Evolutionary conservation across 2,113 vertebrate species (phyloP).

Genomic region (Silurus glanis): DNA sequence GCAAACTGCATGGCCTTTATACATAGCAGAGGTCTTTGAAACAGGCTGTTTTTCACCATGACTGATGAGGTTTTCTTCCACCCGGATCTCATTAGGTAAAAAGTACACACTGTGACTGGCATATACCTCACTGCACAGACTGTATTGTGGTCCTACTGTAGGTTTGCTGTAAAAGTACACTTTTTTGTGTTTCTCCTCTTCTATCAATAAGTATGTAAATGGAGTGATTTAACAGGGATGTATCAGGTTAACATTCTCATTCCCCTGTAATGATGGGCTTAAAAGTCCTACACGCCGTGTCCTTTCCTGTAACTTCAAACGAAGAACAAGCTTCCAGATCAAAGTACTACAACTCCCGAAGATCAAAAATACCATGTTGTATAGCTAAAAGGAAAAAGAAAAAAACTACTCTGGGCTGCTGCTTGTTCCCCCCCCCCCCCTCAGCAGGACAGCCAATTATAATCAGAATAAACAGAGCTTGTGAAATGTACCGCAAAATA

Average conservation of each 20-base stretch:
- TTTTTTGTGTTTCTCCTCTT: background rate
- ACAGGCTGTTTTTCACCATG: background rate
- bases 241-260: slow-evolving; percentile 63
- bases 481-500: slow-evolving; percentile 19
- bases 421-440: background rate
- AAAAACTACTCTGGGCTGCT: background rate
- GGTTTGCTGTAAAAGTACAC: background rate
- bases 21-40: background rate
- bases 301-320: slow-evolving; percentile 32
- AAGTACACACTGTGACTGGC: background rate
- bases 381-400: slow-evolving; percentile 17
- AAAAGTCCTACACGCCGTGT: slow-evolving; percentile 8
- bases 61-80: background rate
- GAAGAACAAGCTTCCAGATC: slow-evolving; percentile 12
- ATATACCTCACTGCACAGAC: background rate
- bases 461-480: slow-evolving; percentile 19
- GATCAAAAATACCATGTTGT: slow-evolving; percentile 13
- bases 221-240: slow-evolving; percentile 55
- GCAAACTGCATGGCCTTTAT: background rate
- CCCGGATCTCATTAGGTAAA: background rate
- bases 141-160: background rate
- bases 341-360: slow-evolving; percentile 14
- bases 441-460: slow-evolving; percentile 16
- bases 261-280: slow-evolving; percentile 59
- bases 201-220: slow-evolving; percentile 51